Conservation (phyloP, 2,797 vertebrate species). For the Acanthornis magna region DNA sequence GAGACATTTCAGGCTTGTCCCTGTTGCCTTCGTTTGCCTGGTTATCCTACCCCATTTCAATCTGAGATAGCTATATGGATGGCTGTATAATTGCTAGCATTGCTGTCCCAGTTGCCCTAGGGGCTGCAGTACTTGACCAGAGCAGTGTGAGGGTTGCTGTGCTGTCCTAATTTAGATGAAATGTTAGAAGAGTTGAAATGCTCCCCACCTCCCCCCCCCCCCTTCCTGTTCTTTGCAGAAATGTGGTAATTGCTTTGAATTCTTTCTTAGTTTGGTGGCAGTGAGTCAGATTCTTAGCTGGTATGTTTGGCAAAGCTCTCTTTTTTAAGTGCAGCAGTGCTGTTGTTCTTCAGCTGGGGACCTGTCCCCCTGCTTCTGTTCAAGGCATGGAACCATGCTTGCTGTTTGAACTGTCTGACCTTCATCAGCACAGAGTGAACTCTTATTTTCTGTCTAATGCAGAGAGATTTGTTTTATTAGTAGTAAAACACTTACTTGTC, state of each 20-base stretch:
- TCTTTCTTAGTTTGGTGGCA: conserved; percentile 3
- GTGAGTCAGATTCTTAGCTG: conserved; percentile 30
- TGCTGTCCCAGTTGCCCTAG: conserved; percentile 27
- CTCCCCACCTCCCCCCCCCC: neutral
- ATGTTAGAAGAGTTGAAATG: neutral
- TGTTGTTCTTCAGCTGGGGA: neutral
- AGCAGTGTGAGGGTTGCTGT: conserved; percentile 11
- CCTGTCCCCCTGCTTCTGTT: neutral
- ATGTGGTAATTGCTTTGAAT: conserved; percentile 12
- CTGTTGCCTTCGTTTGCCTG: neutral
- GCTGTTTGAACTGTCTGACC: neutral
- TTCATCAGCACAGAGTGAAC: neutral
- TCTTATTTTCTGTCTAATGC: neutral
- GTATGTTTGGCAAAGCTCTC: conserved; percentile 2
- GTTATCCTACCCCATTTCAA: conserved; percentile 20
- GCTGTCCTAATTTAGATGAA: conserved; percentile 49
- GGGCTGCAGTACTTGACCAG: conserved; percentile 28
- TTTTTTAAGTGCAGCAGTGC: neutral
- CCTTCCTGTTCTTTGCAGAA: neutral
- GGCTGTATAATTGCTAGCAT: conserved; percentile 24
- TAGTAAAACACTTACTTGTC: neutral
- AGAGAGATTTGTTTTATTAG: neutral
- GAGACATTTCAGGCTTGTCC: neutral
- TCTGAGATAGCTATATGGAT: conserved; percentile 17
- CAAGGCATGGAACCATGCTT: neutral